A percentile compares a stretch with the other conserved stretches of the same genome.
Evolutionary conservation across 1,140 invertebrate genomes (phyloP).

Genomic region (Heliconius melpomene): DNA sequence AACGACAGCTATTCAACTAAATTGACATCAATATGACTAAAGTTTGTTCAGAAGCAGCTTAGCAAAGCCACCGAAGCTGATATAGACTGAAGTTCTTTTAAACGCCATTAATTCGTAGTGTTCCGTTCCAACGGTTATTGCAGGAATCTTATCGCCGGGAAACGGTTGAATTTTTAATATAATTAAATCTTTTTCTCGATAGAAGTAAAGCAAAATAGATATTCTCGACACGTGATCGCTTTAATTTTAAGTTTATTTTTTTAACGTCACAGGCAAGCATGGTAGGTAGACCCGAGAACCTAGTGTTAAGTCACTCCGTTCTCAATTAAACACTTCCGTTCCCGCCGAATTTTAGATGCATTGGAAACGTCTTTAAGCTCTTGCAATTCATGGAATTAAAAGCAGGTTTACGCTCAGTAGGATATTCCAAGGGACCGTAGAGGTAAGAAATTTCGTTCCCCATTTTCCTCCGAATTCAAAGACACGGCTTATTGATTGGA

Average conservation of each 20-base stretch:
- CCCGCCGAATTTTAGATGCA: too few species aligned
- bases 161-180: constrained; percentile 44
- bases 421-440: not conserved
- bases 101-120: constrained; percentile 50
- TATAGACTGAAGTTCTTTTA: constrained; percentile 56
- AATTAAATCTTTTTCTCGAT: constrained; percentile 26
- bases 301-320: too few species aligned
- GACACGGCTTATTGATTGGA: not conserved
- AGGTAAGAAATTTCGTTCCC: not conserved
- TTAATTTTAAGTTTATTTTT: not conserved
- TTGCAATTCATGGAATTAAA: too few species aligned
- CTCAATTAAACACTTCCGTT: too few species aligned
- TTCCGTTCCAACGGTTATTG: constrained; percentile 46
- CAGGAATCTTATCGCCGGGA: constrained; percentile 24
- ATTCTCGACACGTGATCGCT: not conserved
- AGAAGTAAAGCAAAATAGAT: not conserved
- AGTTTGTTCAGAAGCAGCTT: constrained; percentile 48
- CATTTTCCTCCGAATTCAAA: not conserved
- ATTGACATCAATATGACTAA: constrained; percentile 71
- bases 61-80: constrained; percentile 49
- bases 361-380: too few species aligned
- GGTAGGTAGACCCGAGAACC: too few species aligned
- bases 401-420: not conserved
- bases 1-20: constrained; percentile 62
- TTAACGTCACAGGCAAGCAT: too few species aligned